Conservation (phyloP, 2,113 vertebrate species). For the Hymenochirus boettgeri region DNA sequence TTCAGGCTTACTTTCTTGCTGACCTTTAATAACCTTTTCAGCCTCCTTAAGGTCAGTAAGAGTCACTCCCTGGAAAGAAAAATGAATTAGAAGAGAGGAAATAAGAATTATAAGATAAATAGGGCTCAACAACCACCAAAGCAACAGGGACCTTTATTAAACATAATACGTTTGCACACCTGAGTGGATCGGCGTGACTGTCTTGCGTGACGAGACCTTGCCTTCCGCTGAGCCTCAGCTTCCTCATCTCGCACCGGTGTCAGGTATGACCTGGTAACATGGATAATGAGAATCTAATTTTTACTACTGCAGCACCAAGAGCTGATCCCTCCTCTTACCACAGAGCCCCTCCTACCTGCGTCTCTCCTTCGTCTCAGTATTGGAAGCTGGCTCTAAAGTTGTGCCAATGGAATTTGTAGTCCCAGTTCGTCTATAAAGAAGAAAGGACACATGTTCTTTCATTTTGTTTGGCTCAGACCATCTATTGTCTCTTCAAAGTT, state of each 20-base stretch:
- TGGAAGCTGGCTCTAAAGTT: constrained; percentile 7
- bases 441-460: background rate
- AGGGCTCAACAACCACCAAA: background rate
- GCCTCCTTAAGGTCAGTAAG: constrained; percentile 86
- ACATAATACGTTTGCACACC: constrained; percentile 56
- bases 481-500: too few relatives aligned
- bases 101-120: too few relatives aligned
- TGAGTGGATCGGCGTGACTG: constrained; percentile 86
- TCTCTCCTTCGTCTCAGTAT: constrained; percentile 33
- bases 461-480: too few relatives aligned
- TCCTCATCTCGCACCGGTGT: constrained; percentile 83
- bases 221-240: constrained; percentile 86
- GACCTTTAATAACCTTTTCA: constrained; percentile 62
- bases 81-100: too few relatives aligned
- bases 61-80: constrained; percentile 76
- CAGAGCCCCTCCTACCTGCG: constrained; percentile 16
- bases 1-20: constrained; percentile 39
- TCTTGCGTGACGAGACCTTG: constrained; percentile 79
- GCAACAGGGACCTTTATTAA: background rate
- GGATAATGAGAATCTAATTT: too few relatives aligned
- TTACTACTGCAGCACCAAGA: constrained; percentile 52
- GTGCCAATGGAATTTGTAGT: constrained; percentile 10
- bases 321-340: constrained; percentile 38
- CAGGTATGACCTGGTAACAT: constrained; percentile 68
- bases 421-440: background rate